phyloP scores from a whole-genome alignment of 2,888 invertebrate species.

The Cosmia pyralina region DNA sequence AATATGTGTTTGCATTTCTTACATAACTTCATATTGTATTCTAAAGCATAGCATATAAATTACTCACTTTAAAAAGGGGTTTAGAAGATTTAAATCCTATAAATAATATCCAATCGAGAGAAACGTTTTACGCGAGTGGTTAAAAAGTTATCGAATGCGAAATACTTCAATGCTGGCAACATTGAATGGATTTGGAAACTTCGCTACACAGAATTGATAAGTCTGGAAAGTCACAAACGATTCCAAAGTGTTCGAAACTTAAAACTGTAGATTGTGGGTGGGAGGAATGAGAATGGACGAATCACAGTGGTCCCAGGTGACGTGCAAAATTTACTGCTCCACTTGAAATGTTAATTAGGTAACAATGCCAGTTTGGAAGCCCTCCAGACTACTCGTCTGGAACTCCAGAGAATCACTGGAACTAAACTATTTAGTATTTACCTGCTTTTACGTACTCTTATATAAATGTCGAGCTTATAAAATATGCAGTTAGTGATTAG shows the following conservation, averaged over 20 bases:
- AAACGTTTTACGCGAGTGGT: constrained; percentile 19
- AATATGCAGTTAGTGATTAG: constrained; percentile 3
- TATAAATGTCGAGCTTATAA: background rate
- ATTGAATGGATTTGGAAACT: constrained; percentile 36
- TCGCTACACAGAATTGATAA: constrained; percentile 36
- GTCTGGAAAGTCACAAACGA: constrained; percentile 29
- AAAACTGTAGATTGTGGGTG: constrained; percentile 27
- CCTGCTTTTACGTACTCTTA: constrained; percentile 1
- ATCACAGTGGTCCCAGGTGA: constrained; percentile 40
- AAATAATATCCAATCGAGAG: constrained; percentile 3
- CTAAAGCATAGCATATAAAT: background rate
- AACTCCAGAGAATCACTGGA: background rate
- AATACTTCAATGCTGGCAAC: constrained; percentile 34
- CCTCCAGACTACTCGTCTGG: constrained; percentile 11
- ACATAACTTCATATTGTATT: background rate
- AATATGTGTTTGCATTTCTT: background rate
- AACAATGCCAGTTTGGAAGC: constrained; percentile 35
- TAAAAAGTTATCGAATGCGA: constrained; percentile 33
- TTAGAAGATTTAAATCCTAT: background rate
- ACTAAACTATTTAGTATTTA: constrained; percentile 10
- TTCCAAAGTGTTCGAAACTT: constrained; percentile 41
- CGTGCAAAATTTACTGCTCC: constrained; percentile 36
- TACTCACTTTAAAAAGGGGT: constrained; percentile 1
- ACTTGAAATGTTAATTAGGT: constrained; percentile 52
- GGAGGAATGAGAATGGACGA: constrained; percentile 16